These are phyloP conservation scores for Megathymus violae DNA, from an alignment of 1,140 invertebrate genomes.

Conservation along the genomic window DNA sequence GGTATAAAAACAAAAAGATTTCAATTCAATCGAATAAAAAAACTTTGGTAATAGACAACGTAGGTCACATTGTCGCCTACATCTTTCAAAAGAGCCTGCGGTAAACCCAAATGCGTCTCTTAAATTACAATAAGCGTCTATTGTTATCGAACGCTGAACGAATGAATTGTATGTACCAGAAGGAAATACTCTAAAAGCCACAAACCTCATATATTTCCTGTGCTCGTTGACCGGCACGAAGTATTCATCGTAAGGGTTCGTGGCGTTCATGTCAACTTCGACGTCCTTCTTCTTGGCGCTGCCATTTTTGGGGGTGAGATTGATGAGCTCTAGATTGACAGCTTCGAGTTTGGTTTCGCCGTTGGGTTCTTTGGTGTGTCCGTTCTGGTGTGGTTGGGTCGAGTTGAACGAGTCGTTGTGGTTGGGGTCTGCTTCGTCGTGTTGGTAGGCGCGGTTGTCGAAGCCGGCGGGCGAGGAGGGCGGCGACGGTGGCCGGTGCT, in stretches of 20 bases:
- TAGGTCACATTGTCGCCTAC: conserved; percentile 14
- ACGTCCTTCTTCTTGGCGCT: conserved; percentile 87
- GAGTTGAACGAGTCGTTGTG: conserved; percentile 75
- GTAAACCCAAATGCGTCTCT: conserved; percentile 6
- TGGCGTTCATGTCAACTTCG: conserved; percentile 87
- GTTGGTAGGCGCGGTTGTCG: conserved; percentile 75
- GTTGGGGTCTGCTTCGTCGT: conserved; percentile 72
- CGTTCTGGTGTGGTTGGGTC: conserved; percentile 59
- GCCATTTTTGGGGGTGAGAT: conserved; percentile 88
- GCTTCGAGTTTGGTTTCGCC: conserved; percentile 85
- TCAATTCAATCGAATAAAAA: not conserved
- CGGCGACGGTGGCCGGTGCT: conserved; percentile 70
- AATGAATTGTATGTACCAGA: not conserved
- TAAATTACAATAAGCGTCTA: conserved; percentile 24
- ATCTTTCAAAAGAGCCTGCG: conserved; percentile 19
- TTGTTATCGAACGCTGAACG: conserved; percentile 15
- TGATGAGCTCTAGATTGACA: conserved; percentile 91
- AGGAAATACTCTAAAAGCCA: conserved; percentile 31
- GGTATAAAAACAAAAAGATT: conserved; percentile 7
- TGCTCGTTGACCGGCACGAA: conserved; percentile 93
- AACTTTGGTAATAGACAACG: conserved; percentile 5
- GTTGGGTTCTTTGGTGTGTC: conserved; percentile 69
- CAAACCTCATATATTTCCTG: conserved; percentile 92
- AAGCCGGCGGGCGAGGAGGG: conserved; percentile 62
- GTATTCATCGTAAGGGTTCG: conserved; percentile 91